Base-by-base conservation (phyloP, 2,797 vertebrate species). In the Siniperca undulata region DNA sequence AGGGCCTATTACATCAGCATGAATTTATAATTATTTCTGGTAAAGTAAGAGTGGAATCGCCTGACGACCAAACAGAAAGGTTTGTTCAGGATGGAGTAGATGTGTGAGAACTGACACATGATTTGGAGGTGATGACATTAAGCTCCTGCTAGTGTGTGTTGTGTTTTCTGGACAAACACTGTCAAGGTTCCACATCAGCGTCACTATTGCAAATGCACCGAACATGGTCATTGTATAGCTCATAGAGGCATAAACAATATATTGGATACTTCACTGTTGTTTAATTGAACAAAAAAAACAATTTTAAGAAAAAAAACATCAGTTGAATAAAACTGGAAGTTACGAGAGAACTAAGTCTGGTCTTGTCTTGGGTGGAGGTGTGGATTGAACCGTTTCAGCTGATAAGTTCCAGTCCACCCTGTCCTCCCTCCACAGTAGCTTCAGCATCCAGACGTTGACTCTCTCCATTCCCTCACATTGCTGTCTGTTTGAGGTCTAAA, bases 351-450 rank as follows among this genome's bases (percentile, higher is more conserved):
- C 44, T 52, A 22, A 4, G 78, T 48, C 80, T 70, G 60, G 60
- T 56, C 40, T 56, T 38, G 77, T 65, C 58, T 38, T 58, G 65
- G 27, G 9, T 38, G 5, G 34, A 27, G 4, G 55, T 86, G 88
- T 89, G 82, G 86, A 90, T 90, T 89, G 82, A 66, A 87, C 75
- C 38, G 80, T 90, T 86, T 89, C 86, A 78, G 50, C 64, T 72
- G 84, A 88, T 82, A 71, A 71, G 59, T 81, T 89, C 81, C 81
- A 82, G 86, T 88, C 86, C 53, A 10, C 44, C 89, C 87, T 74
- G 85, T 86, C 72, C 50, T 66, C 71, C 72, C 82, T 87, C 86
- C 73, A 89, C 90, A 91, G 91, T 86, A 91, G 90, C 91, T 62
- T 74, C 84, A 81, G 81, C 80, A 71, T 91, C 82, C 88, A 88